Evolutionary conservation across 2,113 vertebrate genomes (phyloP).

Genomic region (Ibidorhyncha struthersii): DNA sequence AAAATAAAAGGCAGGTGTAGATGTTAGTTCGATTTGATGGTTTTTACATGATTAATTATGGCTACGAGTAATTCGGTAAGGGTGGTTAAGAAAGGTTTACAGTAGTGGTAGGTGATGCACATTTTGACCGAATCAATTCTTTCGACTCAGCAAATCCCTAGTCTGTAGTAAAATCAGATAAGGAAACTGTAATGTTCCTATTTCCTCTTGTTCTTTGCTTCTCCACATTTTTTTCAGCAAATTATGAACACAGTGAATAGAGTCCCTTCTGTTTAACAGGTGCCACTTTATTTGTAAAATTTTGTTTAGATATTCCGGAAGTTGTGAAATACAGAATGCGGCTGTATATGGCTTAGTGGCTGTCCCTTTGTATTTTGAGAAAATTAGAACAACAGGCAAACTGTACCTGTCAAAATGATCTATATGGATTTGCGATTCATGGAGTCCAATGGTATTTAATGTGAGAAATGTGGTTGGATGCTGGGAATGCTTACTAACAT

Average conservation of each 20-base stretch:
- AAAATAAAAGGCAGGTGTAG: constrained; percentile 83
- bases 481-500: neutral
- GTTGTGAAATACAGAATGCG: neutral
- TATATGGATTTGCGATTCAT: neutral
- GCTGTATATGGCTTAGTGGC: neutral
- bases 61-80: constrained; percentile 51
- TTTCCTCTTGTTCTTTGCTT: neutral
- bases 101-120: constrained; percentile 23
- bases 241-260: neutral
- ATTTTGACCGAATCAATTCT: neutral
- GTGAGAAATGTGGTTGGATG: neutral
- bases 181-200: neutral
- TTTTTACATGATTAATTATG: constrained; percentile 72
- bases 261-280: neutral
- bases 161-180: neutral
- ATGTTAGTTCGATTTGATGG: constrained; percentile 56
- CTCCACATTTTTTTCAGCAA: neutral
- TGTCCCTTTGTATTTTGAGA: neutral
- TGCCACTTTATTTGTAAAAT: neutral
- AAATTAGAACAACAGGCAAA: neutral
- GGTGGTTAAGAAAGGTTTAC: constrained; percentile 12
- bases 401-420: neutral
- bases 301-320: neutral
- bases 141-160: neutral
- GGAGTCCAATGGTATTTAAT: neutral